Evolutionary conservation across 2,888 invertebrate species (phyloP), one percentile per base, ranked within the genome.

Genomic region (Lysandra bellargus): DNA sequence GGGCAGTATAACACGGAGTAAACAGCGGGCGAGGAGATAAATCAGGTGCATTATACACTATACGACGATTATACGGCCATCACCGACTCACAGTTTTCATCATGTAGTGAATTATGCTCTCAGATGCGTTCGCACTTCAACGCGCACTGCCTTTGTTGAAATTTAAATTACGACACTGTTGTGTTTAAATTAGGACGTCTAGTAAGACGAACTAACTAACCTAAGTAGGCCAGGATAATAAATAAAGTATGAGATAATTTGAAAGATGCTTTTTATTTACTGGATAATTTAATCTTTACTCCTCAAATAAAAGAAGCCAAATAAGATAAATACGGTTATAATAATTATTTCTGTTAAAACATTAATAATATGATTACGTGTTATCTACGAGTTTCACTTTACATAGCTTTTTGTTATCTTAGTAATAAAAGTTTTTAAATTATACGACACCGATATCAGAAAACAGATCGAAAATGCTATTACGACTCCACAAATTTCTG

Each of bases 21-120:
- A 84, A 83, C 80, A 81, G 82, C 80, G 82, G 81, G 81, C 81
- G 80, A 61, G 79, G 79, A 81, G 80, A 83, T 83, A 83, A 83
- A 83, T 83, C 82, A 82, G 83, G 82, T 78, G 80, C 81, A 82
- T 82, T 81, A 82, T 81, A 79, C 79, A n/a, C n/a, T n/a, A n/a
- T n/a, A n/a, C n/a, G n/a, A n/a, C n/a, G n/a, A n/a, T n/a, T n/a
- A n/a, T n/a, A n/a, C 80, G 79, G 78, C 80, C 81, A 73, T 83
- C 81, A 82, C 81, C 81, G 80, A 82, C 82, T 83, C 83, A 81
- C 78, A 81, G 82, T 82, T 82, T 81, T 82, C 82, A 82, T 81
- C 82, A 81, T 82, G 83, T 82, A 78, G 80, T 80, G 81, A 82
- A 82, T 83, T 83, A 82, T 80, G 78, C 72, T 80, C 60, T 79